Evolutionary conservation across 2,888 invertebrate species (phyloP).

Genomic region (Euproctis similis): DNA sequence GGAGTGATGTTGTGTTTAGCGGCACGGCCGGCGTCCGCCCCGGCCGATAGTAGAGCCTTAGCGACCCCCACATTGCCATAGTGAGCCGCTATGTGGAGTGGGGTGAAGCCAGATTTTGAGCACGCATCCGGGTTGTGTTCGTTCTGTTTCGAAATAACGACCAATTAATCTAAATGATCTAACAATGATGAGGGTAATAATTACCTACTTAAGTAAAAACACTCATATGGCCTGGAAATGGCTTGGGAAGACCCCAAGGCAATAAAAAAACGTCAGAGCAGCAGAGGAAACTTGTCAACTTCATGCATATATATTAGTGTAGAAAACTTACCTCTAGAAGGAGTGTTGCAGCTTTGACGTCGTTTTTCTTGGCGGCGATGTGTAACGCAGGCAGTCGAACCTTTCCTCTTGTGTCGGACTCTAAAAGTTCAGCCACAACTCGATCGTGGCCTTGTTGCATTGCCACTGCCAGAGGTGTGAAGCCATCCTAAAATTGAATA

Average conservation of each 20-base stretch:
- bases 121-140: constrained; percentile 98
- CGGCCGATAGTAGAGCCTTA: constrained; percentile 88
- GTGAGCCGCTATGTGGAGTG: constrained; percentile 98
- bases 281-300: background rate
- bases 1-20: constrained; percentile 99
- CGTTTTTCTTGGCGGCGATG: constrained; percentile 99
- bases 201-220: no score
- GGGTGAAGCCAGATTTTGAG: constrained; percentile 98
- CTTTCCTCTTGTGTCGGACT: constrained; percentile 97
- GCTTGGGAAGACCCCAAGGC: no score
- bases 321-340: constrained; percentile 81
- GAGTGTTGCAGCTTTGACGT: constrained; percentile 95
- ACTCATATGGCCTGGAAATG: no score
- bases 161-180: no score
- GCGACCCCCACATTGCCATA: constrained; percentile 98
- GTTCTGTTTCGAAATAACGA: no score
- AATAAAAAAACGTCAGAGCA: no score
- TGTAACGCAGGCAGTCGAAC: constrained; percentile 96
- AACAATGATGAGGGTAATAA: no score
- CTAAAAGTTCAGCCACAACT: constrained; percentile 95
- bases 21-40: constrained; percentile 95
- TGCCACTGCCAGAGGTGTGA: constrained; percentile 98
- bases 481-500: constrained; percentile 94
- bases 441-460: constrained; percentile 99
- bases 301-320: background rate